phyloP scores from a whole-genome alignment of 2,888 invertebrate species.

The Punctoribates punctum region DNA sequence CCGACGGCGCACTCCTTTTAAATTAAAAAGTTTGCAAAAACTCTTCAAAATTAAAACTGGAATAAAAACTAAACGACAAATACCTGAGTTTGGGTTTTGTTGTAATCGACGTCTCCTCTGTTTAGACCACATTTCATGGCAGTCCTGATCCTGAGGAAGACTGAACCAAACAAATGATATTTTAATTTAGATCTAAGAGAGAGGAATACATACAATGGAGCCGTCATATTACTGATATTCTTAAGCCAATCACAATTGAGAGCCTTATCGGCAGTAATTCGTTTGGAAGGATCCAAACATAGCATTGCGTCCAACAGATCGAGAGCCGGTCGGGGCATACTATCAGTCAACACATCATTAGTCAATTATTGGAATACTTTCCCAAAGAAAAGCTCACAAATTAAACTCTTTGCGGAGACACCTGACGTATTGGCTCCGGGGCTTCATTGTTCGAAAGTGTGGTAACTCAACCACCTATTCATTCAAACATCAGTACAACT shows the following conservation, averaged over 20 bases:
- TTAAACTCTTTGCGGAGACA: slow-evolving; percentile 87
- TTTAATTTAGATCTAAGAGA: neutral
- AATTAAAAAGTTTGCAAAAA: too few species aligned
- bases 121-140: slow-evolving; percentile 98
- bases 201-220: slow-evolving; percentile 60
- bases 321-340: slow-evolving; percentile 79
- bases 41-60: too few species aligned
- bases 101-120: slow-evolving; percentile 61
- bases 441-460: slow-evolving; percentile 82
- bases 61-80: neutral
- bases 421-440: slow-evolving; percentile 82
- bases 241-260: slow-evolving; percentile 84
- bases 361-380: too few species aligned
- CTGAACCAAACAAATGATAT: slow-evolving; percentile 49
- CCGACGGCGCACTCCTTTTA: too few species aligned
- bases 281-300: slow-evolving; percentile 85
- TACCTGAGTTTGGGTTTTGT: slow-evolving; percentile 27
- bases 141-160: slow-evolving; percentile 94
- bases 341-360: slow-evolving; percentile 47
- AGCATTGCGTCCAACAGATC: slow-evolving; percentile 93
- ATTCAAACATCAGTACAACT: neutral
- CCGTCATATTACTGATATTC: slow-evolving; percentile 61
- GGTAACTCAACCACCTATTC: slow-evolving; percentile 80
- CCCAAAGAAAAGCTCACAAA: slow-evolving; percentile 57
- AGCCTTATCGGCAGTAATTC: slow-evolving; percentile 91